Conservation (phyloP, 1,140 invertebrate species). For the Polypedilum vanderplanki region DNA sequence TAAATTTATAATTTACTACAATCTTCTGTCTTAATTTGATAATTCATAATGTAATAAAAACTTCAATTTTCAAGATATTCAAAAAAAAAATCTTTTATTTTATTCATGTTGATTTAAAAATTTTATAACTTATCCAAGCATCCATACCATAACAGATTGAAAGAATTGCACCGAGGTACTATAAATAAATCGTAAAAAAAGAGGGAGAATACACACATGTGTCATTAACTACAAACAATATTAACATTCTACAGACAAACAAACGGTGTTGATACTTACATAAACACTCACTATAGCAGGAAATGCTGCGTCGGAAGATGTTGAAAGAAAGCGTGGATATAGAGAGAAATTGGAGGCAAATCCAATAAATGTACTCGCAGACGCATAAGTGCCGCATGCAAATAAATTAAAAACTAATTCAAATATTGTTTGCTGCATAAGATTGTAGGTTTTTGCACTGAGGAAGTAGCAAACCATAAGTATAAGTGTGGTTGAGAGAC, state of each 20-base stretch:
- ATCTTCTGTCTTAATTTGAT: conserved; percentile 5
- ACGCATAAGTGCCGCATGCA: neutral
- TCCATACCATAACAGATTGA: neutral
- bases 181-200: neutral
- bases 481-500: neutral
- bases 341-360: neutral
- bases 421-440: neutral
- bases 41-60: neutral
- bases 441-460: neutral
- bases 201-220: neutral
- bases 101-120: conserved; percentile 11
- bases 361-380: neutral
- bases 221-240: neutral
- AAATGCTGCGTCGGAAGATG: conserved; percentile 2
- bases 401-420: neutral
- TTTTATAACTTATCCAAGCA: conserved; percentile 4
- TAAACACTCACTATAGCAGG: neutral
- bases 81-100: neutral
- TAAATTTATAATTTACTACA: no score
- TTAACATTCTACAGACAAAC: neutral
- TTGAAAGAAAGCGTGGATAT: neutral
- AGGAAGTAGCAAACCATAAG: neutral
- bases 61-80: neutral
- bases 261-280: neutral
- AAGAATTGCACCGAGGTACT: neutral